Conservation (phyloP, 2,113 vertebrate genomes). For the Scopus umbretta region DNA sequence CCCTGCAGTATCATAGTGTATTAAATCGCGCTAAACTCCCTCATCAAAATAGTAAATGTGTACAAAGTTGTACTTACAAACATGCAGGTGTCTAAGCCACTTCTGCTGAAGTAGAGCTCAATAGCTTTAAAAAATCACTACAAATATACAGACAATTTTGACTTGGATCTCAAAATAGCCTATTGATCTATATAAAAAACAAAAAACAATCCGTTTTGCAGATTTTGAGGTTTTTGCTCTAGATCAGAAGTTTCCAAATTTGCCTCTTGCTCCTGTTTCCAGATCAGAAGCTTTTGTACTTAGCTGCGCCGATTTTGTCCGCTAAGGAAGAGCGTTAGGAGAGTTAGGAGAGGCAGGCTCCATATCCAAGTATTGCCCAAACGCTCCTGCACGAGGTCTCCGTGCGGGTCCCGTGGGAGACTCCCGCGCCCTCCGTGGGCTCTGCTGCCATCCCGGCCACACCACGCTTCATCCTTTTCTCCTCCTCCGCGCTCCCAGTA, state of each 20-base stretch:
- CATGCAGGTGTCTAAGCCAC: background rate
- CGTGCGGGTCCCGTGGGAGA: rapidly evolving
- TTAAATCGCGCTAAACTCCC: background rate
- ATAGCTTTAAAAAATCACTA: background rate
- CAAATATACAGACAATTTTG: background rate
- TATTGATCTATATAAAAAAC: background rate
- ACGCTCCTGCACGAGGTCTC: rapidly evolving
- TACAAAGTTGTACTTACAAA: background rate
- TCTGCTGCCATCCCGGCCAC: background rate
- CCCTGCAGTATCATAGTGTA: background rate
- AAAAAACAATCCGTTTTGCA: background rate
- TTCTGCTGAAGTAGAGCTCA: background rate
- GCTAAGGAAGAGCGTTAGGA: background rate
- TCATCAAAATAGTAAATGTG: rapidly evolving
- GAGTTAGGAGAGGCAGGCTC: rapidly evolving
- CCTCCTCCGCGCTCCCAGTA: background rate
- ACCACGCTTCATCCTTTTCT: background rate
- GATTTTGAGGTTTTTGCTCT: background rate
- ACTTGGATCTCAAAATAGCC: background rate
- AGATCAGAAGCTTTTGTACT: rapidly evolving
- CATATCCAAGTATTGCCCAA: rapidly evolving
- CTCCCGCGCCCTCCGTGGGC: background rate
- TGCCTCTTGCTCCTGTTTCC: background rate
- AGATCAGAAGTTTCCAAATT: background rate
- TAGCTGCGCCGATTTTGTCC: rapidly evolving